Base-by-base conservation (phyloP, 2,888 invertebrate species). In the Pollenia griseotomentosa region DNA sequence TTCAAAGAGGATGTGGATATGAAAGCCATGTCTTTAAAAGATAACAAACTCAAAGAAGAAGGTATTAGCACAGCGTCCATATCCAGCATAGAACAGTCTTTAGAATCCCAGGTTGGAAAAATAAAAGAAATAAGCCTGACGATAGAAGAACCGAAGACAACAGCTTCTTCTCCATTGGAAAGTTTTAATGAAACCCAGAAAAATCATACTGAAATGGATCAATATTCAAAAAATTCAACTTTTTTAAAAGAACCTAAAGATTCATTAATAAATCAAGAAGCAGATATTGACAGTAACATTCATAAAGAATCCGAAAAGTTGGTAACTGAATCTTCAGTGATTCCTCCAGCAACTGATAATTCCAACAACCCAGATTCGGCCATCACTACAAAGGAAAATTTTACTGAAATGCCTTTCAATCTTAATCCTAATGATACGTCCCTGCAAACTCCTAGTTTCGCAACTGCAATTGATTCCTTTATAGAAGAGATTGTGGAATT, bases 401-500 rank as follows among this genome's bases (percentile, higher is more conserved):
- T 33, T 33, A 6, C 33, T 33, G 33, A 33, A 33, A 6, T 33
- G 33, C 33, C 33, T 33, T 2, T 33, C 4, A 9, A 14, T 19
- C 19, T 9, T 11, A 55, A 10, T 10, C 16, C 33, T 33, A 4
- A 33, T 33, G 33, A 33, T 33, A 33, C 4, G 33, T 33, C 33
- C 4, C 2, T 14, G 14, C 16, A 51, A 9, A 4, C 0, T 2
- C 19, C 14, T 5, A 61, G 5, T 14, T 33, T 66, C 53, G 46
- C 46, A 59, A 11, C 65, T 19, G 23, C 46, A 1, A 16, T 59
- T 42, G 65, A 81, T 46, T 9, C 14, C 6, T 74, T 63, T 44
- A 63, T 65, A 11, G 63, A 59, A 59, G 44, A 81, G 23, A 14
- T 63, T 51, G 10, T 33, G 23, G 73, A 71, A 51, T n/a, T 73